Evolutionary conservation across 2,797 vertebrate genomes (phyloP), one percentile per base, ranked within the genome.

Genomic region (Chaenodraco wilsoni): DNA sequence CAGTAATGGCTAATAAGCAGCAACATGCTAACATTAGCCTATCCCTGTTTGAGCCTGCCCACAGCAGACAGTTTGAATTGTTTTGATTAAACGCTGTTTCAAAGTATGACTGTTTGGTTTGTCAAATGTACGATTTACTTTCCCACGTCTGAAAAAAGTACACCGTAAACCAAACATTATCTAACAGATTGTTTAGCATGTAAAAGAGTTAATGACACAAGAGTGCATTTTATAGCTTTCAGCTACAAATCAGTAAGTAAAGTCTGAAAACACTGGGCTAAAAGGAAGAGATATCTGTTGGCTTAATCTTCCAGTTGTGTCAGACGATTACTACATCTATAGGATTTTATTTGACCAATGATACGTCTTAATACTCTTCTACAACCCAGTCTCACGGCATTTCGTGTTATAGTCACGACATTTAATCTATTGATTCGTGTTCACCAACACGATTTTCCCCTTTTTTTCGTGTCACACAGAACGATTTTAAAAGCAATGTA

Each of bases 331-430:
- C 44, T 15, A 46, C 14, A 51, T 49, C 21, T 15, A 14, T 33
- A 43, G 4, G 49, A 66, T 62, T 57, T n/a, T 68, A 56, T 60
- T 55, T 40, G 9, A 50, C 10, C 14, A 54, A n/a, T 17, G 17
- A 50, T 44, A 58, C 13, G 46, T 46, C 4, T 1, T 51, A n/a
- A 52, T 61, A 19, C 27, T 64, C 3, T 54, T 23, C 2, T 41
- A 51, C 27, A 27, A 27, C 27, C 27, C 27, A 27, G 27, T 27
- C 27, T 27, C 4, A 27, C 27, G 4, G 27, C 4, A 27, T 27
- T 27, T 5, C 27, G 27, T 27, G 27, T 27, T 27, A 27, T 27
- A 5, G 27, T 27, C 27, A 27, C 27, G 1, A 27, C 27, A 5
- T 27, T 27, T 27, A 27, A 27, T 27, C 27, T 27, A 27, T 27